Evolutionary conservation across 2,797 vertebrate genomes (phyloP), one percentile per base, ranked within the genome.

Genomic region (Scleropages formosus): DNA sequence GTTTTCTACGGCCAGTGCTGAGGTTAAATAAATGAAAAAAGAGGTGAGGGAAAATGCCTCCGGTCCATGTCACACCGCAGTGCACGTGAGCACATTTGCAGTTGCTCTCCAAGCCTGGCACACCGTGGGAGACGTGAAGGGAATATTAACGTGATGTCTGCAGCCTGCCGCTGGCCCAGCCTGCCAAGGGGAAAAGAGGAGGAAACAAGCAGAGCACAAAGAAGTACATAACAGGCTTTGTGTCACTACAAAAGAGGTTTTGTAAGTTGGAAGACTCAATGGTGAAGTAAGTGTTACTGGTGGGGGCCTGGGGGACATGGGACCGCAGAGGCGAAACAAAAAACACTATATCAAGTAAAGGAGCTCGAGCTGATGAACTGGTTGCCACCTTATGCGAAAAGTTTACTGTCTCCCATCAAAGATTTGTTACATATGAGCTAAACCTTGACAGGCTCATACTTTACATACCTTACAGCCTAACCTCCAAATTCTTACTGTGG

Each of bases 151-250:
- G 53, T 82, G 71, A 27, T 7, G 64, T 81, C 80, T 79, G 82
- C 80, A 80, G 85, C 83, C 82, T 78, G 75, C 82, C 78, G 80
- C 81, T 73, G 51, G 51, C 15, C 31, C 47, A 49, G 46, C 59
- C 56, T 76, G 74, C 61, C 78, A 68, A 86, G 85, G 77, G 78
- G 82, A 6, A 78, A 69, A 84, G 86, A 84, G 61, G 49, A 82
- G 77, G 84, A 86, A 86, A 87, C 87, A 89, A 87, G 87, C 79
- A 59, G 44, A 81, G 79, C 82, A 91, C 88, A 89, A 90, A 90
- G 85, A 86, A 84, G 84, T 84, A 91, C 90, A 91, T 87, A 87
- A 88, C 82, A 77, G 85, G 84, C 86, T 89, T 91, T 91, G 88
- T 91, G 78, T 51, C 0, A 26, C n/a, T 60, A 84, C 84, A 89